Percentiles rank a stretch among this genome's conserved stretches.
Evolutionary conservation across 2,797 vertebrate species (phyloP).

Genomic region (Gambelia wislizenii): DNA sequence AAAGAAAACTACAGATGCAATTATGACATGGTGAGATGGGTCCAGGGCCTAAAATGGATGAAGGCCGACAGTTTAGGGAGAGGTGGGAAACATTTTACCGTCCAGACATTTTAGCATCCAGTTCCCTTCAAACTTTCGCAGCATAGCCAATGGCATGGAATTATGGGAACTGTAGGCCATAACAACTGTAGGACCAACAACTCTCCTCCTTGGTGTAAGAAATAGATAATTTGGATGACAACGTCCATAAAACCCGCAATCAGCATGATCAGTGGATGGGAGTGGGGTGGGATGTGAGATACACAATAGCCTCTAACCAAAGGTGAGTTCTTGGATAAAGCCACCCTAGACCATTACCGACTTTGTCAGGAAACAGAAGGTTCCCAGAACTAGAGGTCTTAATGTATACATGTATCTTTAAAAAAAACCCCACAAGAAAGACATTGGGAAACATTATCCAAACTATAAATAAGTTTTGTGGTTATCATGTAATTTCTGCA

Average conservation of each 20-base stretch:
- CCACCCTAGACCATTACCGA: neutral
- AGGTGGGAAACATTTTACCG: too few species aligned
- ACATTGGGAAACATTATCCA: neutral
- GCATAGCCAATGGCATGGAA: too few species aligned
- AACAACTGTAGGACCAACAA: too few species aligned
- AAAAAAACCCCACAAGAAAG: too few species aligned
- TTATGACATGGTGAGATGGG: too few species aligned
- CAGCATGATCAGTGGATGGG: too few species aligned
- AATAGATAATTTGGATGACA: neutral
- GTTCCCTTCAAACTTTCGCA: too few species aligned
- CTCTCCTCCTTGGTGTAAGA: neutral
- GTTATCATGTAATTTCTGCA: neutral
- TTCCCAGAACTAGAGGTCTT: neutral
- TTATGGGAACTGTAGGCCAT: too few species aligned
- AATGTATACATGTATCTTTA: neutral
- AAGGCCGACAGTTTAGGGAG: neutral
- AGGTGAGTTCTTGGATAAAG: neutral
- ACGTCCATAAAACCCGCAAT: too few species aligned
- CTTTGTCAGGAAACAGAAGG: neutral
- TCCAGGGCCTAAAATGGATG: neutral
- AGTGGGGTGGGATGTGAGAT: neutral
- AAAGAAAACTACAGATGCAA: too few species aligned
- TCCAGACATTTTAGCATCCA: too few species aligned
- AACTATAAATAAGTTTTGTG: neutral
- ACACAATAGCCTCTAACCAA: neutral